Conservation (phyloP, 2,888 invertebrate genomes). For the Dasypolia templi region DNA sequence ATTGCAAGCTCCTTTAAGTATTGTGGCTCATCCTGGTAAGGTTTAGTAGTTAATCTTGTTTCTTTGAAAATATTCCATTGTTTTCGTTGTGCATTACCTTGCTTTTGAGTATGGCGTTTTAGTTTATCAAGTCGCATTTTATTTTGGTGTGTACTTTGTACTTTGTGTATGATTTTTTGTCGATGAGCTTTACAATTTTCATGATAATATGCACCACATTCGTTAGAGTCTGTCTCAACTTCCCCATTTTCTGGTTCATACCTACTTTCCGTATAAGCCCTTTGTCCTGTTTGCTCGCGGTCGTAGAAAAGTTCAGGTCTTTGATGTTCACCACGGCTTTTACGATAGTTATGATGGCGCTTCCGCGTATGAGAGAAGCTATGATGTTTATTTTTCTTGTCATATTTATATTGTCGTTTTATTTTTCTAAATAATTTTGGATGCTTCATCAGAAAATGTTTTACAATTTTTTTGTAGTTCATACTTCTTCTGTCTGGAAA, state of each 20-base stretch:
- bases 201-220: not conserved
- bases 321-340: not conserved
- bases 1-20: constrained; percentile 16
- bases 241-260: not conserved
- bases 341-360: constrained; percentile 14
- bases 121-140: not conserved
- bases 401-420: constrained; percentile 27
- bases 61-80: not conserved
- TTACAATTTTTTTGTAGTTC: constrained; percentile 37
- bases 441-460: constrained; percentile 35
- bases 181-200: not conserved
- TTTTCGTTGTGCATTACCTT: no score
- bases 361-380: not conserved
- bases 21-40: not conserved
- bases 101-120: not conserved
- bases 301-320: not conserved
- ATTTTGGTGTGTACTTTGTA: not conserved
- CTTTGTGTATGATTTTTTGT: not conserved
- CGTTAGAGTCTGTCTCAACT: not conserved
- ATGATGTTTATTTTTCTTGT: not conserved
- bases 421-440: constrained; percentile 42
- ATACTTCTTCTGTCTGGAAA: constrained; percentile 27
- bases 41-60: not conserved
- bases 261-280: not conserved
- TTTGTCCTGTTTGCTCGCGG: not conserved